Evolutionary conservation across 2,113 vertebrate genomes (phyloP).

Genomic region (Leuciscus idus): DNA sequence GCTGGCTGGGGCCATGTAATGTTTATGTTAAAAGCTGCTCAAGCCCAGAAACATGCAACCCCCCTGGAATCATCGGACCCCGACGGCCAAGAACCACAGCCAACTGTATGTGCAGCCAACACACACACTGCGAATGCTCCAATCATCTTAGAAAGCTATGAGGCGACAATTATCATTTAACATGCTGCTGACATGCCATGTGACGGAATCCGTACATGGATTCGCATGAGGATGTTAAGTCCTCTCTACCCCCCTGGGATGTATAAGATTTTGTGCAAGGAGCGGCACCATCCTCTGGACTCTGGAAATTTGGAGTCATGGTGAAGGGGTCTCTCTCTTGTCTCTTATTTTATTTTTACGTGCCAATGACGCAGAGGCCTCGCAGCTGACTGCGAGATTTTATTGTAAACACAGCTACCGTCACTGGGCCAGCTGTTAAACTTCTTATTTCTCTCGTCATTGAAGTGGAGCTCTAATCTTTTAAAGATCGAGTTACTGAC

Average conservation of each 20-base stretch:
- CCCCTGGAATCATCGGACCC: slow-evolving; percentile 29
- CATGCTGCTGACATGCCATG: slow-evolving; percentile 66
- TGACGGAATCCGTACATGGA: slow-evolving; percentile 47
- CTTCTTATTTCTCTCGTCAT: slow-evolving; percentile 66
- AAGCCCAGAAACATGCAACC: slow-evolving; percentile 50
- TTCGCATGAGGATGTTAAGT: not conserved
- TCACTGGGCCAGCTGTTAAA: slow-evolving; percentile 62
- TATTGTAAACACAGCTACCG: slow-evolving; percentile 61
- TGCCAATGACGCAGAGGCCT: slow-evolving; percentile 56
- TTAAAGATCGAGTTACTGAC: slow-evolving; percentile 62
- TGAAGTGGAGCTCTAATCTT: slow-evolving; percentile 68
- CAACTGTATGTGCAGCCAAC: slow-evolving; percentile 63
- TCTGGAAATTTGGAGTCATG: slow-evolving; percentile 74
- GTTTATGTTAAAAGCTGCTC: slow-evolving; percentile 53
- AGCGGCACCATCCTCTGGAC: slow-evolving; percentile 23
- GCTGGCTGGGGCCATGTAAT: slow-evolving; percentile 74
- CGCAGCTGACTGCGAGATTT: slow-evolving; percentile 53
- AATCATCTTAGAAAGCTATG: slow-evolving; percentile 69
- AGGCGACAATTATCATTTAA: slow-evolving; percentile 65
- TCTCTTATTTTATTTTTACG: slow-evolving; percentile 59
- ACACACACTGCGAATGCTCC: slow-evolving; percentile 71
- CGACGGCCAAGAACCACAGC: slow-evolving; percentile 66
- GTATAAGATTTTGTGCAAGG: slow-evolving; percentile 24
- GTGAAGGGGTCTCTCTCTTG: slow-evolving; percentile 42
- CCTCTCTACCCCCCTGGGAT: slow-evolving; percentile 5